Base-by-base conservation (phyloP, 2,113 vertebrate species). In the Mastomys coucha region DNA sequence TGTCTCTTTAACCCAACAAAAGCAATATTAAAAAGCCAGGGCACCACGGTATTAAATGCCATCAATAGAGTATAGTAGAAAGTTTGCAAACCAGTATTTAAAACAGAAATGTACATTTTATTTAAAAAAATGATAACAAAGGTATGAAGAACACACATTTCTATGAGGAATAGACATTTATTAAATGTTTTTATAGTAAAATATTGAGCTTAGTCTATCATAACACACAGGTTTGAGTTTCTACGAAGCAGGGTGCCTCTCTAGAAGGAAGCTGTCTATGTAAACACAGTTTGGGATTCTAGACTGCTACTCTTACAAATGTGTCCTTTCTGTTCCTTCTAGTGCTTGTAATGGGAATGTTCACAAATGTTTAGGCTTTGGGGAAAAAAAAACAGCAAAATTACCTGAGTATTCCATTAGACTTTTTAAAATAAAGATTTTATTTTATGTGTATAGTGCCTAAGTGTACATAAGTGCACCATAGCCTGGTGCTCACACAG, bases 131-230 rank as follows among this genome's bases (percentile, higher is more conserved):
- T 97, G 98, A 98, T 97, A 98, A 95, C 97, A 98, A 98, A 98
- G 96, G 87, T 98, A 97, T 97, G 98, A 98, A 98, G 97, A 98
- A 98, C 97, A 98, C 98, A 98, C 97, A 98, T 93, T 78, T 96
- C 56, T 97, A 97, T 53, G 93, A 96, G 93, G 63, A 95, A 92
- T 96, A 97, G 96, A 98, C 97, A 97, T 96, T 98, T 98, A 98
- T 98, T 99, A 98, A 99, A 98, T 98, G 98, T 96, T 98, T 84
- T 98, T 95, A 97, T 98, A 98, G 97, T 97, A 99, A 99, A 99
- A 98, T 98, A 99, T 95, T 95, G 97, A 98, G 97, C 96, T 95
- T 97, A 98, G 91, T 98, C 95, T 97, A 89, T 98, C 98, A 98
- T 95, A 98, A 98, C 98, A 98, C 95, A 98, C 88, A 98, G 98